A percentile compares a stretch with the other conserved stretches of the same genome.
Evolutionary conservation across 1,140 invertebrate species (phyloP).

Genomic region (Fopius arisanus): DNA sequence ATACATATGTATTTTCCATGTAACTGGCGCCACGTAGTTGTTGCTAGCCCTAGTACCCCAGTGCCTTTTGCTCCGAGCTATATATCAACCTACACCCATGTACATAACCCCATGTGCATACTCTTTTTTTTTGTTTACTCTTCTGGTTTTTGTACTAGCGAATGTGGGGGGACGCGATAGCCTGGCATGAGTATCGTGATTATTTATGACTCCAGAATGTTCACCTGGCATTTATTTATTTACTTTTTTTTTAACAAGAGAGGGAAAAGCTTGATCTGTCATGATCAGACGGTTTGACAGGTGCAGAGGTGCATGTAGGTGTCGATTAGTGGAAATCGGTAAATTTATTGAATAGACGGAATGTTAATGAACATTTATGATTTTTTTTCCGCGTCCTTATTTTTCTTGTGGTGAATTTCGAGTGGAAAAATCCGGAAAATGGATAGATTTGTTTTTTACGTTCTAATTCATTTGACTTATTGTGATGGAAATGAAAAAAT

Average conservation of each 20-base stretch:
- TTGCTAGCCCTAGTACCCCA: slow-evolving; percentile 55
- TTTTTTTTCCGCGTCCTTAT: too few species aligned
- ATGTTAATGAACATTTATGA: too few species aligned
- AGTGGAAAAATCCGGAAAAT: too few species aligned
- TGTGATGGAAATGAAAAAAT: too few species aligned
- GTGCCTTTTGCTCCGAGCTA: slow-evolving; percentile 45
- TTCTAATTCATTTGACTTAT: background rate
- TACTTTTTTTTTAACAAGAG: background rate
- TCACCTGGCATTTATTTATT: background rate
- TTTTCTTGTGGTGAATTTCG: too few species aligned
- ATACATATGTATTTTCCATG: slow-evolving; percentile 8
- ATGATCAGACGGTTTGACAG: background rate
- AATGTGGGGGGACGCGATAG: too few species aligned
- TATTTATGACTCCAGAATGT: background rate
- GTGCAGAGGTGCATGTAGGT: too few species aligned
- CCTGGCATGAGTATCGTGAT: background rate
- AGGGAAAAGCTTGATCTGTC: background rate
- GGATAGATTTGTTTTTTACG: too few species aligned
- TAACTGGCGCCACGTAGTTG: slow-evolving; percentile 12
- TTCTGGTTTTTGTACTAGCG: background rate
- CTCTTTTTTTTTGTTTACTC: background rate
- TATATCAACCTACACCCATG: background rate
- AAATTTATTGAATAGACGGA: too few species aligned
- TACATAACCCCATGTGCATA: background rate
- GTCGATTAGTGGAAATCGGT: too few species aligned